phyloP scores from a whole-genome alignment of 2,797 vertebrate species.

The Poecilia gillii region DNA sequence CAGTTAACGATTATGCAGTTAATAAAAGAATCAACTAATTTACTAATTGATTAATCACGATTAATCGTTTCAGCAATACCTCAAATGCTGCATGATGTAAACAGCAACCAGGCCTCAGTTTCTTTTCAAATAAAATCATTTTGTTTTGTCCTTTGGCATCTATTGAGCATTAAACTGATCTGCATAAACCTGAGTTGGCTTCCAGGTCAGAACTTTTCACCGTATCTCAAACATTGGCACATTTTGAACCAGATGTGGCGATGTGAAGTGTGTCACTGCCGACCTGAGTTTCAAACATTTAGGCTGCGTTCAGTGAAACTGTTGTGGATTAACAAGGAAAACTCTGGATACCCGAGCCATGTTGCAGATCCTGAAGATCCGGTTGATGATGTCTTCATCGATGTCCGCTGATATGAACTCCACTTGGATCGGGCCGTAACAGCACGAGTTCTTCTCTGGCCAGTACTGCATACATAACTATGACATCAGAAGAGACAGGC shows the following conservation, averaged over 20 bases:
- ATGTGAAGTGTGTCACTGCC: not conserved
- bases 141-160: not conserved
- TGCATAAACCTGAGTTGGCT: not conserved
- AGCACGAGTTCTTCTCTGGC: conserved; percentile 95
- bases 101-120: not conserved
- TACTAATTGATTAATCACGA: too few species aligned
- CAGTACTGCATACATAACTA: conserved; percentile 98
- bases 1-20: too few species aligned
- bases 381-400: conserved; percentile 95
- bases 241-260: too few species aligned
- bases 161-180: not conserved
- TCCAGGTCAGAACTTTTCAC: not conserved
- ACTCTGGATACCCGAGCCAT: conserved; percentile 89
- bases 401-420: conserved; percentile 98
- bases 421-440: conserved; percentile 95
- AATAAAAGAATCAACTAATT: too few species aligned
- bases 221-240: not conserved
- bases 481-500: not conserved
- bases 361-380: conserved; percentile 99
- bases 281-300: not conserved
- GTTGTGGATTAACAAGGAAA: not conserved
- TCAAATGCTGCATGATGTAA: not conserved
- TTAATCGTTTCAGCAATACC: too few species aligned
- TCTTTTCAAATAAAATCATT: not conserved
- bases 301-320: not conserved